phyloP scores from a whole-genome alignment of 1,140 invertebrate genomes.

The Dolichoris vasculosae region DNA sequence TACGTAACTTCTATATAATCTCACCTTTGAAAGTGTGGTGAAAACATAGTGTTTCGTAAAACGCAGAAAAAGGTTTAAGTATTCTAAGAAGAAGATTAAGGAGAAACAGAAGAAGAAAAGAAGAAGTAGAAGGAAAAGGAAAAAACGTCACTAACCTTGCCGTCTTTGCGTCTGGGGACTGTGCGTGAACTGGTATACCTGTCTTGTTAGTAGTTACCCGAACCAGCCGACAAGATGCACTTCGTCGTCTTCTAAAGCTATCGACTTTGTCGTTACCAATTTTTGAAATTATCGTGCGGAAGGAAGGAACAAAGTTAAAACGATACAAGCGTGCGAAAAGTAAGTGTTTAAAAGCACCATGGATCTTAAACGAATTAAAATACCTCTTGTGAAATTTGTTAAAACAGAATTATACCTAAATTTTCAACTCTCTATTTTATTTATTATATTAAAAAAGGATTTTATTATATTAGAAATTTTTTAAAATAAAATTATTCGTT shows the following conservation, averaged over 20 bases:
- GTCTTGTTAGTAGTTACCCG: slow-evolving; percentile 66
- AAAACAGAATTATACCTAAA: not conserved
- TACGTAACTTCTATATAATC: not conserved
- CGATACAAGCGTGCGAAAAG: not conserved
- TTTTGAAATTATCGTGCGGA: not conserved
- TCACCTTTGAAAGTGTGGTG: not conserved
- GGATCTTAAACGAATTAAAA: not conserved
- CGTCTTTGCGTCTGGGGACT: slow-evolving; percentile 5
- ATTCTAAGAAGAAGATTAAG: not conserved
- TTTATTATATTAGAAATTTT: too few relatives aligned
- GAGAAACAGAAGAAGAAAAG: not conserved
- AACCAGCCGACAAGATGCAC: slow-evolving; percentile 65
- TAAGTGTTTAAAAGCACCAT: not conserved
- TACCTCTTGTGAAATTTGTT: not conserved
- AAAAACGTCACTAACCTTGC: slow-evolving; percentile 67
- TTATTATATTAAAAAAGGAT: too few relatives aligned
- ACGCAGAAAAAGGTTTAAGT: not conserved
- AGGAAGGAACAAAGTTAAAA: not conserved
- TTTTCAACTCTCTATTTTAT: too few relatives aligned
- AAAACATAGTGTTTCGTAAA: slow-evolving; percentile 11
- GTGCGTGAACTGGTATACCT: slow-evolving; percentile 49
- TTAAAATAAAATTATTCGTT: too few relatives aligned
- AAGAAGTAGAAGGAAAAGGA: not conserved
- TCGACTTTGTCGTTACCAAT: not conserved
- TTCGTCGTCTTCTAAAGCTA: slow-evolving; percentile 46